phyloP scores from a whole-genome alignment of 2,888 invertebrate species.

The Calliphora vomitoria region DNA sequence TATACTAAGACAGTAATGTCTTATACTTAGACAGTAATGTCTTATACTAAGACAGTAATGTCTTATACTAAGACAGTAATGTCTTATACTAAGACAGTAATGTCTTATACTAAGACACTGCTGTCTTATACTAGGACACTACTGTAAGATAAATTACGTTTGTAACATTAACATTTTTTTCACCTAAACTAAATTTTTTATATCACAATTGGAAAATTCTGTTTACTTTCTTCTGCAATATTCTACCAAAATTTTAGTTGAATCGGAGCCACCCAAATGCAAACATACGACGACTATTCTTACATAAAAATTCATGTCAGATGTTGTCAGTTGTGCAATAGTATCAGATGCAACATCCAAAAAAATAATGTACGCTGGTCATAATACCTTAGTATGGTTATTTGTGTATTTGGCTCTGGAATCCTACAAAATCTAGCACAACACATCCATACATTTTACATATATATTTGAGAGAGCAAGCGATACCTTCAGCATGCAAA shows the following conservation, averaged over 20 bases:
- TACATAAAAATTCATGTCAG: constrained; percentile 25
- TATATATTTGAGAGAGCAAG: not conserved
- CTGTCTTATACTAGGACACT: too few species aligned
- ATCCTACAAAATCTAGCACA: not conserved
- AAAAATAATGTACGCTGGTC: not conserved
- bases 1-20: too few species aligned
- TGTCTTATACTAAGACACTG: too few species aligned
- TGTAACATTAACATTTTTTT: too few species aligned
- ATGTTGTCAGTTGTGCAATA: constrained; percentile 7
- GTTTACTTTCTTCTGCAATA: too few species aligned
- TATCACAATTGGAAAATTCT: too few species aligned
- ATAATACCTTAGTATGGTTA: not conserved
- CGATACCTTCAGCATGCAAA: not conserved
- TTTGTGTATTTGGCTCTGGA: not conserved
- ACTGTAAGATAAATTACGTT: too few species aligned
- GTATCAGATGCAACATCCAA: not conserved
- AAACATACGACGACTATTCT: not conserved
- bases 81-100: too few species aligned
- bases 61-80: too few species aligned
- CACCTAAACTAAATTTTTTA: too few species aligned
- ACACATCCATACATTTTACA: not conserved
- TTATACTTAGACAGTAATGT: too few species aligned
- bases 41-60: too few species aligned
- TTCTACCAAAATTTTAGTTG: not conserved
- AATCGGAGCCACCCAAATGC: not conserved